These are phyloP conservation scores for Semaprochilodus insignis DNA, from an alignment of 2,797 vertebrate species.

Conservation along the genomic window DNA sequence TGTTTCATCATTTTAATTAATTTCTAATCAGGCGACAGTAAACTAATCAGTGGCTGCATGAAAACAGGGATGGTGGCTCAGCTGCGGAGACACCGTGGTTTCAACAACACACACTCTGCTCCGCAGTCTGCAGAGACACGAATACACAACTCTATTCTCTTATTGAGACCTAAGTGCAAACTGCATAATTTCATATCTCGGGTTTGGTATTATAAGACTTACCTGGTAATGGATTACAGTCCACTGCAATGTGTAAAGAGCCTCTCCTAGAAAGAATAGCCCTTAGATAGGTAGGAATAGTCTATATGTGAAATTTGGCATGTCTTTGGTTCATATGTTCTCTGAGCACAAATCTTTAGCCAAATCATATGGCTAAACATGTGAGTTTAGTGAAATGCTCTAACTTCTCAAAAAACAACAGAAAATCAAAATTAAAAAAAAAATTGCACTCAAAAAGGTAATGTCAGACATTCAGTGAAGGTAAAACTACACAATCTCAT, in stretches of 20 bases:
- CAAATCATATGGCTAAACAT: too few species aligned
- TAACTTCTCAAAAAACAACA: not conserved
- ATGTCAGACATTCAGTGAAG: too few species aligned
- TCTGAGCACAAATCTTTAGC: too few species aligned
- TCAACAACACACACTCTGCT: constrained; percentile 22
- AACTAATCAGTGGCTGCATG: constrained; percentile 91
- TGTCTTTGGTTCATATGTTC: not conserved
- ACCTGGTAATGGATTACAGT: not conserved
- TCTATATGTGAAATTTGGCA: too few species aligned
- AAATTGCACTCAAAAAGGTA: too few species aligned
- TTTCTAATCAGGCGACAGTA: constrained; percentile 89
- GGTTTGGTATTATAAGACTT: not conserved
- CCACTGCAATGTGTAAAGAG: not conserved
- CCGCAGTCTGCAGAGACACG: constrained; percentile 26
- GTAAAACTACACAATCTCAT: too few species aligned
- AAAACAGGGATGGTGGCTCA: constrained; percentile 82
- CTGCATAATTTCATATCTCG: not conserved
- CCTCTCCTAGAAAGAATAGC: not conserved
- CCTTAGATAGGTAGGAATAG: too few species aligned
- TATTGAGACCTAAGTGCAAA: constrained; percentile 5
- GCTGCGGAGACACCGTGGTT: constrained; percentile 58
- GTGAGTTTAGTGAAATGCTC: not conserved
- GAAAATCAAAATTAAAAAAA: not conserved
- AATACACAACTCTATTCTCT: constrained; percentile 34
- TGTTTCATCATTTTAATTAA: constrained; percentile 96